phyloP scores from a whole-genome alignment of 2,113 vertebrate species.

The Rafetus swinhoei region DNA sequence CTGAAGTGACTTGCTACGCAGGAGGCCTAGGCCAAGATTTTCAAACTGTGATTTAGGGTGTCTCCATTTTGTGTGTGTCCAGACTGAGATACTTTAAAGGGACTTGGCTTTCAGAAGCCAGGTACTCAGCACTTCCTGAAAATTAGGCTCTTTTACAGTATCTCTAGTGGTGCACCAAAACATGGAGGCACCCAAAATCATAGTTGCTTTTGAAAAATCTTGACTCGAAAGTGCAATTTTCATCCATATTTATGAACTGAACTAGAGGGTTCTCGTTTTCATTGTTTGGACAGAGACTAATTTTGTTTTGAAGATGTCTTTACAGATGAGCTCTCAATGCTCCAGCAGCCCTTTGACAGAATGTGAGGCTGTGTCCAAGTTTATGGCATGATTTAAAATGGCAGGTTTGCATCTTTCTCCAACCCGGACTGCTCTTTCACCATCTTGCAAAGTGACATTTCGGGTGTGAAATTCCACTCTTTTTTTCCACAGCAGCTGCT shows the following conservation, averaged over 20 bases:
- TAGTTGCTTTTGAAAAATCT: background rate
- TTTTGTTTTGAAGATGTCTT: background rate
- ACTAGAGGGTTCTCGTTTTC: conserved; percentile 10
- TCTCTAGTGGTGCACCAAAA: background rate
- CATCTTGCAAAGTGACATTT: background rate
- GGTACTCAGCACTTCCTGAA: background rate
- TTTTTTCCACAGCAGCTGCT: background rate
- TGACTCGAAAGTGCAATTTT: background rate
- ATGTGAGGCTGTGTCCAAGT: background rate
- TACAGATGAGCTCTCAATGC: background rate
- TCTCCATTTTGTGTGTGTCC: background rate
- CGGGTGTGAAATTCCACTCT: background rate
- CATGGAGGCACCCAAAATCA: conserved; percentile 10
- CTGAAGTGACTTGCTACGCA: background rate
- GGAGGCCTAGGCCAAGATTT: background rate
- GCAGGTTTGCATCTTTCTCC: background rate
- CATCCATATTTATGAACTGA: conserved; percentile 16
- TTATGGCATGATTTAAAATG: background rate
- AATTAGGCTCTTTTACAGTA: background rate
- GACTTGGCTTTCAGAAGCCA: background rate
- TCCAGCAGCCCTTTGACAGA: background rate
- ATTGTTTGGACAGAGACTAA: background rate
- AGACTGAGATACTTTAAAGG: background rate
- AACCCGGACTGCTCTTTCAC: background rate
- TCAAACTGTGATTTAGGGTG: background rate